Evolutionary conservation across 1,140 invertebrate genomes (phyloP).

Genomic region (Chrysomallon squamiferum): DNA sequence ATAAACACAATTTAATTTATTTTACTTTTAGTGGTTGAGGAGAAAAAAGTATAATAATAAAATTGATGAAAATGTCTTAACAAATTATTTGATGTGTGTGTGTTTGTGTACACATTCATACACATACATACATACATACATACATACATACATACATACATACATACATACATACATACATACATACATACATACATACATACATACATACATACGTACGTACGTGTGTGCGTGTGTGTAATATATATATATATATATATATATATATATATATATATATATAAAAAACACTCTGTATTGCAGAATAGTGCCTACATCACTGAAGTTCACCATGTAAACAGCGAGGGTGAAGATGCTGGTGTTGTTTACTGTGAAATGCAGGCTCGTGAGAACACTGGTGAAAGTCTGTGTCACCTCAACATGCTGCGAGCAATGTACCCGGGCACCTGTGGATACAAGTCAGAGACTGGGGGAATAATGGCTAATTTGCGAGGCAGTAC

Average conservation of each 20-base stretch:
- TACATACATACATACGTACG: not conserved
- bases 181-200: not conserved
- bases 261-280: not conserved
- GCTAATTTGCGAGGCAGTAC: slow-evolving; percentile 84
- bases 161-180: not conserved
- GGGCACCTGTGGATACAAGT: slow-evolving; percentile 80
- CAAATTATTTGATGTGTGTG: too few relatives aligned
- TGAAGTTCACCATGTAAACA: slow-evolving; percentile 91
- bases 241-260: not conserved
- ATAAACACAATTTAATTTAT: not conserved
- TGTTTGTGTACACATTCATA: too few relatives aligned
- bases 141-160: too few relatives aligned
- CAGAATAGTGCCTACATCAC: slow-evolving; percentile 82
- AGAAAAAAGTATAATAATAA: not conserved
- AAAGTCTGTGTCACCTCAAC: slow-evolving; percentile 70
- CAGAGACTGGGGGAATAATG: slow-evolving; percentile 84
- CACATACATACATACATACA: too few relatives aligned
- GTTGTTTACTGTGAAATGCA: slow-evolving; percentile 96
- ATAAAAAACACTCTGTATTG: slow-evolving; percentile 5
- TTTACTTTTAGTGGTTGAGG: not conserved
- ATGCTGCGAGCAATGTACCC: slow-evolving; percentile 78
- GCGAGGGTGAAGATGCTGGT: slow-evolving; percentile 85
- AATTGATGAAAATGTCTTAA: not conserved
- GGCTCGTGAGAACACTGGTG: slow-evolving; percentile 80
- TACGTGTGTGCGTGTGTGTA: not conserved